phyloP scores from a whole-genome alignment of 2,888 invertebrate genomes.

The Hydraecia micacea region DNA sequence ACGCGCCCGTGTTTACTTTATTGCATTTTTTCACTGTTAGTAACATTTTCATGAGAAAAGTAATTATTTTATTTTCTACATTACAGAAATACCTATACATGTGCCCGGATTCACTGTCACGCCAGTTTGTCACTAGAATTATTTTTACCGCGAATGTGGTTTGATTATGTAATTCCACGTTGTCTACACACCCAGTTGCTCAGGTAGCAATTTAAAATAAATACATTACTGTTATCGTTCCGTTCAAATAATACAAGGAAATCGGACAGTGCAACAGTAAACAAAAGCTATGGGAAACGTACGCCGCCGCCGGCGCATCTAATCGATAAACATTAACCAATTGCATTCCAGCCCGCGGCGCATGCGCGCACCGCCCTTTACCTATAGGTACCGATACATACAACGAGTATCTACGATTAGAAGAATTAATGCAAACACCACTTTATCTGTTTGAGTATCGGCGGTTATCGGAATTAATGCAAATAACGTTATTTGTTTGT shows the following conservation, averaged over 20 bases:
- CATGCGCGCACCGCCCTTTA: slow-evolving; percentile 66
- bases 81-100: slow-evolving; percentile 65
- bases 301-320: slow-evolving; percentile 78
- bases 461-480: slow-evolving; percentile 66
- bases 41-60: slow-evolving; percentile 74
- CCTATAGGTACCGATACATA: slow-evolving; percentile 39
- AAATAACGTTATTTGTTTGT: slow-evolving; percentile 70
- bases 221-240: slow-evolving; percentile 21
- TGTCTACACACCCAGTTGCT: background rate
- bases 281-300: slow-evolving; percentile 73
- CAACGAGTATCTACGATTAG: slow-evolving; percentile 46
- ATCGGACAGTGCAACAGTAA: slow-evolving; percentile 66
- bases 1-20: slow-evolving; percentile 80
- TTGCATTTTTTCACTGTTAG: slow-evolving; percentile 79
- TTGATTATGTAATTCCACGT: background rate
- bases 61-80: slow-evolving; percentile 73
- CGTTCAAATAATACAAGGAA: slow-evolving; percentile 55
- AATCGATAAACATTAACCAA: slow-evolving; percentile 84
- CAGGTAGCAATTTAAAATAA: slow-evolving; percentile 18
- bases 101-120: slow-evolving; percentile 53
- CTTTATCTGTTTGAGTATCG: slow-evolving; percentile 63
- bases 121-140: slow-evolving; percentile 31
- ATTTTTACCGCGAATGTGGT: slow-evolving; percentile 13
- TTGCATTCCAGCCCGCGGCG: slow-evolving; percentile 74
- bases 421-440: slow-evolving; percentile 64